Evolutionary conservation across 2,113 vertebrate species (phyloP), one percentile per base, ranked within the genome.

Genomic region (Tamias sibiricus): DNA sequence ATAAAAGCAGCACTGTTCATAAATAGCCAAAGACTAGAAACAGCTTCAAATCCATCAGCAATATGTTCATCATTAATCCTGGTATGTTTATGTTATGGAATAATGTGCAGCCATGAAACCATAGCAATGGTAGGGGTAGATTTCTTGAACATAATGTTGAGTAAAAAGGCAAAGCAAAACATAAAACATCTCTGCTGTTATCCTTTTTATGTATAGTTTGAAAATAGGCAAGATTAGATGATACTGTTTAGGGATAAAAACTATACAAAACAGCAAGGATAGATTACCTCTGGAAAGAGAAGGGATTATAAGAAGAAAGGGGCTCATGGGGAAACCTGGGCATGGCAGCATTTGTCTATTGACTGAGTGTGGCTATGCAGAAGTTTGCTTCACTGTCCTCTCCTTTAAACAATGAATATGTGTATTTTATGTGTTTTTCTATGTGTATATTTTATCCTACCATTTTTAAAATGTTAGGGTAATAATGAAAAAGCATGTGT

Each of bases 21-120:
- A 87, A 62, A 92, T 68, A 84, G 71, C 92, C 64, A 66, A 86
- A 84, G 62, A 82, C 90, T 91, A 24, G 87, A 97, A 94, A 89
- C 30, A 52, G 54, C n/a, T 91, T 83, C 72, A 93, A 68, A 69
- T 82, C 83, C 84, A 83, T 92, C 87, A 26, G 57, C 69, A 72
- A 8, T 92, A 57, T 91, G 69, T 84, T 86, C 83, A 42, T 54
- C 72, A 66, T 92, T 96, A 80, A 94, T 96, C 88, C 47, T 35
- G 28, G 68, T 66, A 30, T 86, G 52, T 93, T 92, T 97, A 52
- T 79, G 66, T 94, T 76, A 88, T 81, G 44, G 71, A 90, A 90
- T 92, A 85, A 30, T 77, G 40, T 77, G 64, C 76, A 77, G 62
- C 76, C 76, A 13, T 84, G 86, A 84, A 95, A 74, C 40, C 35